Conservation (phyloP, 2,113 vertebrate species). For the Scophthalmus maximus region DNA sequence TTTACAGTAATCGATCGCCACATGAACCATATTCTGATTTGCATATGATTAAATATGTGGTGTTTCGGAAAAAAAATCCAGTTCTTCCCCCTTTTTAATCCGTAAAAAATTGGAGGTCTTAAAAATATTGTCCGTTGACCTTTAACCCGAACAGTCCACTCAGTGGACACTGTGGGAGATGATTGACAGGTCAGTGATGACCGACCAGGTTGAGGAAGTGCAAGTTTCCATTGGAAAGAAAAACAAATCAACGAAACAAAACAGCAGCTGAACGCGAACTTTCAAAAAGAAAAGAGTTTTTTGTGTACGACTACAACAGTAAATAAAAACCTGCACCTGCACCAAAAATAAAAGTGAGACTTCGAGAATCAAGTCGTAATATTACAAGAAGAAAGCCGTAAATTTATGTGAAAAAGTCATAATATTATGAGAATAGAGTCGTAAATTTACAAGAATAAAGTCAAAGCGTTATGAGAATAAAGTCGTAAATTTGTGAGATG, state of each 20-base stretch:
- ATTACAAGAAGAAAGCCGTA: too few species aligned
- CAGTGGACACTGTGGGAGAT: conserved; percentile 61
- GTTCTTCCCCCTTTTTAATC: conserved; percentile 4
- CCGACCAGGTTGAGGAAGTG: background rate
- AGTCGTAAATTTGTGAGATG: too few species aligned
- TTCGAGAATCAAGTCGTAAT: too few species aligned
- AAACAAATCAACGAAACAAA: conserved; percentile 4
- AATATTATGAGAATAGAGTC: too few species aligned
- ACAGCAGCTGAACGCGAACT: conserved; percentile 18
- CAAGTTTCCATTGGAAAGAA: background rate
- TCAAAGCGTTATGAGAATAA: too few species aligned
- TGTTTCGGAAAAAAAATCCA: conserved; percentile 2
- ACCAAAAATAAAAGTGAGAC: too few species aligned
- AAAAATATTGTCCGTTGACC: conserved; percentile 9
- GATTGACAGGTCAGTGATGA: conserved; percentile 10
- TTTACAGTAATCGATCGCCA: too few species aligned
- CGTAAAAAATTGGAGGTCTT: conserved; percentile 33
- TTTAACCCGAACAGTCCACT: conserved; percentile 57
- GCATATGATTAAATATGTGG: too few species aligned
- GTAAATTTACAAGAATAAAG: too few species aligned
- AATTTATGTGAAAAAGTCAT: too few species aligned
- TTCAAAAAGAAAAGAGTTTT: too few species aligned
- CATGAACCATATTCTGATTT: too few species aligned
- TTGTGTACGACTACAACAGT: background rate
- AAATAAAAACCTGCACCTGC: conserved; percentile 15